Evolutionary conservation across 2,888 invertebrate genomes (phyloP), one percentile per base, ranked within the genome.

Genomic region (Apocheima hispidaria): DNA sequence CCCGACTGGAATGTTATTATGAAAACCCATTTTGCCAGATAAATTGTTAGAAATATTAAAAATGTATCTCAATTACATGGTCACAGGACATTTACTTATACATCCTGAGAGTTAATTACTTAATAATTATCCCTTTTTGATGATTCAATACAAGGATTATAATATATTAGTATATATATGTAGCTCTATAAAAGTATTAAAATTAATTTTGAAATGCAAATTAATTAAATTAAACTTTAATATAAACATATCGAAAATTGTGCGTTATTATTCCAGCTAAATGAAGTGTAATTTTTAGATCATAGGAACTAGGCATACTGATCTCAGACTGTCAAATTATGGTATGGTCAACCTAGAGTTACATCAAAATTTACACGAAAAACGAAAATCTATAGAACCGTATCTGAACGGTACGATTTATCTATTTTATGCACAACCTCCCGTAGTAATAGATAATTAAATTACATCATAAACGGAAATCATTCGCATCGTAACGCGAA

Each of bases 401-500:
- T 49, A 18, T 50, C 14, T 20, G 14, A 43, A 56, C 51, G 66
- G 63, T 68, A 73, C 75, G 68, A 72, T 78, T 78, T 80, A 75
- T 82, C 76, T 81, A 60, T 55, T 54, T 40, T 57, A 84, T 79
- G 84, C 88, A 88, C 89, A 88, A 90, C 87, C 88, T 85, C 83
- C 74, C 78, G 74, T 81, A 84, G 82, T 85, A 79, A 82, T 77
- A 81, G 74, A 83, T 84, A 84, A 82, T 78, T 77, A 21, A 69
- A 57, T 65, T 65, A 84, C 80, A 82, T 77, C 81, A 78, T 74
- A 77, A 75, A 79, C 77, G 77, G 78, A 79, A 81, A 83, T 78
- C 84, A 78, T 81, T 78, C 86, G 79, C 74, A 77, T 76, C 74
- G 67, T 76, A 78, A 82, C 78, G 77, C 81, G 78, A 79, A 66